Base-by-base conservation (phyloP, 2,888 invertebrate genomes). In the Ormia ochracea region DNA sequence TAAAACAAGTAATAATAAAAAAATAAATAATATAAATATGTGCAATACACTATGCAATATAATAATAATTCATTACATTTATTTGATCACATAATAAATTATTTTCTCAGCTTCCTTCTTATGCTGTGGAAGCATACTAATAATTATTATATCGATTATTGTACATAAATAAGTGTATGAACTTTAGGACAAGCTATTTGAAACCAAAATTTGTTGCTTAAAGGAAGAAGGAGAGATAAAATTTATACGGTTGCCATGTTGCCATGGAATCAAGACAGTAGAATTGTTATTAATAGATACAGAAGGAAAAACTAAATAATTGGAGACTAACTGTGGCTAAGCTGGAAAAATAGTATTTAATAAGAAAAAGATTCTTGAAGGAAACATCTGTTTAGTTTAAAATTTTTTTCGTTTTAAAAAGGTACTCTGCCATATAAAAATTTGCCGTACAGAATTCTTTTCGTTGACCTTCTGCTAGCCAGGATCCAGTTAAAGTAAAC, bases 101-200 rank as follows among this genome's bases (percentile, higher is more conserved):
- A n/a, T 9, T 23, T 56, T 6, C 19, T 56, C n/a, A 41, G 7
- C 19, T 38, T 23, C 21, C 38, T 38, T 17, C 14, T 38, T n/a
- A n/a, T 21, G 3, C 3, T 23, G 21, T 19, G 19, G 23, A 36
- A 21, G 36, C 36, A 21, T 12, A 21, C 3, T 21, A 21, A 56
- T 56, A 21, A 41, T 59, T 41, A 41, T 41, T 59, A 41, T 28
- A 56, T 56, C 31, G 59, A 28, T 33, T 61, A 4, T 3, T 33
- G 7, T 33, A 17, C 21, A 61, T 21, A 19, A 19, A 0, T 12
- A 43, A 1, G 19, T 21, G 31, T 61, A 14, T 17, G 4, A 5
- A 38, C 14, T 14, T 38, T 19, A 14, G 21, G n/a, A 21, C 48
- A 48, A 48, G 10, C 17, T 4, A 63, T 43, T 33, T 63, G 14